Evolutionary conservation across 2,888 invertebrate genomes (phyloP), one percentile per base, ranked within the genome.

Genomic region (Protonemura montana): DNA sequence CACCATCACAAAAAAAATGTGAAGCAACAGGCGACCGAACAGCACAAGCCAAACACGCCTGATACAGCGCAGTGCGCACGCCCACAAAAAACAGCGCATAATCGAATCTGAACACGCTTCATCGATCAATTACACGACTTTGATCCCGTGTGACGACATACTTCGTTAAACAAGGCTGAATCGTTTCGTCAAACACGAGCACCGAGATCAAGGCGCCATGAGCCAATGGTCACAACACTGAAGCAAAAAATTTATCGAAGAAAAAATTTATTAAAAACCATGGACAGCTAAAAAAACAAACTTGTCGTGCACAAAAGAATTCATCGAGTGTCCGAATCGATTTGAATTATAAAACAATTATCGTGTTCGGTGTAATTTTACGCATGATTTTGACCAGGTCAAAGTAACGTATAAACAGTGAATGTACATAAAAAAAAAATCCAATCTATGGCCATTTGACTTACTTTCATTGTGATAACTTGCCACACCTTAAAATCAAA

Each of bases 111-210:
- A 59, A 10, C 59, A 59, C 59, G 59, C 59, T 59, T 21, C 59
- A 21, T 13, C 59, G 59, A 59, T 59, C 59, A 59, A 59, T 59
- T 59, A 59, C 16, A 3, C 59, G 59, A 59, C 2, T 10, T 21
- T 21, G 59, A 10, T 59, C 59, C 16, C 59, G 59, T 59, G 59
- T 59, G 59, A 59, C 59, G 59, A 59, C 59, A 59, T 59, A 59
- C 59, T 59, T 59, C 59, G 59, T 59, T 59, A 59, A 59, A 59
- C 59, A 59, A 59, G 59, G 59, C 59, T 59, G 59, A 2, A 21
- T 16, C 59, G 59, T 59, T 59, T 59, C 59, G 59, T 59, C 59
- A 59, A 59, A 59, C 59, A 59, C 59, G 59, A 59, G 59, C 59
- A 2, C 16, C 3, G 59, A 59, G 59, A 59, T 10, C 59, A 59